phyloP scores from a whole-genome alignment of 2,888 invertebrate species.

The Epinotia demarniana region DNA sequence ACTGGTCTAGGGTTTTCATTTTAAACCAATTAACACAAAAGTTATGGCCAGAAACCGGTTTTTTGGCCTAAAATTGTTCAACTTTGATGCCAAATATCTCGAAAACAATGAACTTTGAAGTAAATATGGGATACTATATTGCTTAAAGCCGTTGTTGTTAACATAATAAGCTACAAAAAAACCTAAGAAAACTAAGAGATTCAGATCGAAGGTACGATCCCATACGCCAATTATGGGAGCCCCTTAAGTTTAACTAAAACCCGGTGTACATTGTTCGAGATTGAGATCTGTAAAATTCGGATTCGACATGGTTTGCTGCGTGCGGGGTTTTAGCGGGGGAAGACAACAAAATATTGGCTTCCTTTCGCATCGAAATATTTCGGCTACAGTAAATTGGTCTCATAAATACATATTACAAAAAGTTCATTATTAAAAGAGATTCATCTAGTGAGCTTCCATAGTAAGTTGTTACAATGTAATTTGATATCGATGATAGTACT shows the following conservation, averaged over 20 bases:
- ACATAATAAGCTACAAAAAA: too few relatives aligned
- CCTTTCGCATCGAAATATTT: constrained; percentile 6
- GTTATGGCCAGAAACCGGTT: too few relatives aligned
- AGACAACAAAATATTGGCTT: constrained; percentile 54
- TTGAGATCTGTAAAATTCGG: neutral
- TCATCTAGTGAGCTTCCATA: neutral
- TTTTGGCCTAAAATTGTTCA: too few relatives aligned
- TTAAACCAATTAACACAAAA: too few relatives aligned
- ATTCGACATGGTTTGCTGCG: neutral
- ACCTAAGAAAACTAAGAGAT: too few relatives aligned
- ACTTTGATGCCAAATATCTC: too few relatives aligned
- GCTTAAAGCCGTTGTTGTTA: too few relatives aligned
- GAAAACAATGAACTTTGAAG: too few relatives aligned
- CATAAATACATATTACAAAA: constrained; percentile 15
- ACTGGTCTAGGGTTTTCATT: too few relatives aligned
- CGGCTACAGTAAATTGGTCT: constrained; percentile 63
- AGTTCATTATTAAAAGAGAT: constrained; percentile 8
- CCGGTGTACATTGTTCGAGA: constrained; percentile 5
- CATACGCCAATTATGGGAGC: too few relatives aligned
- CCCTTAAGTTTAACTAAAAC: neutral
- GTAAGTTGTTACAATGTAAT: neutral
- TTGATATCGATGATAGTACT: neutral
- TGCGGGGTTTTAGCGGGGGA: constrained; percentile 46
- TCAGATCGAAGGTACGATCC: too few relatives aligned
- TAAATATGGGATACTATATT: too few relatives aligned